Base-by-base conservation (phyloP, 2,888 invertebrate species). In the Rhodophaea formosa region DNA sequence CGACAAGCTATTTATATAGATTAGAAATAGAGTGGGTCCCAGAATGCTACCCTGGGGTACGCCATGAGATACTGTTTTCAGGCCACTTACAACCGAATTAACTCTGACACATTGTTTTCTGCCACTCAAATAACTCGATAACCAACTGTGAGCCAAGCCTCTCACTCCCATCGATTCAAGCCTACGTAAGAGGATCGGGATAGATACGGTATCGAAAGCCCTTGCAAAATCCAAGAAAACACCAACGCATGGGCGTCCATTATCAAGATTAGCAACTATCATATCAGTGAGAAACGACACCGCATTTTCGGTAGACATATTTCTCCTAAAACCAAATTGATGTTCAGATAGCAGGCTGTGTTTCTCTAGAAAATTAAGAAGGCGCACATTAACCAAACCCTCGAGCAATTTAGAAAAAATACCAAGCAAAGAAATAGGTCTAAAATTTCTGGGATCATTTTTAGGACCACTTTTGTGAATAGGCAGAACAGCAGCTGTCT, bases 21-120 rank as follows among this genome's bases (percentile, higher is more conserved):
- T 32, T 5, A 51, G 17, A 32, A 59, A 62, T 23, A 62, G 23
- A 3, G 58, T n/a, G n/a, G n/a, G n/a, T n/a, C n/a, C n/a, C n/a
- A n/a, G n/a, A n/a, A n/a, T n/a, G n/a, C n/a, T n/a, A 5, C 66
- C 66, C 45, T 66, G 64, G 0, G 64, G 65, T 0, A 66, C 61
- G 3, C 62, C 63, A 35, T 51, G 59, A 8, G 15, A 3, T 0
- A 59, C 44, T 10, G 14, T 6, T 44, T 23, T 3, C 0, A 8
- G 8, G 8, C 47, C 23, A 17, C 57, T 58, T 2, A 16, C 30
- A 0, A 5, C 10, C 8, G 44, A n/a, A 17, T 57, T 46, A 8
- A 63, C 44, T 17, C 14, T 58, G 0, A 58, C 58, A 58, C 56
- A 56, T 12, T 58, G 59, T 1, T 14, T 12, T 14, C 63, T 52